phyloP scores from a whole-genome alignment of 2,797 vertebrate species.

The Geotria australis region DNA sequence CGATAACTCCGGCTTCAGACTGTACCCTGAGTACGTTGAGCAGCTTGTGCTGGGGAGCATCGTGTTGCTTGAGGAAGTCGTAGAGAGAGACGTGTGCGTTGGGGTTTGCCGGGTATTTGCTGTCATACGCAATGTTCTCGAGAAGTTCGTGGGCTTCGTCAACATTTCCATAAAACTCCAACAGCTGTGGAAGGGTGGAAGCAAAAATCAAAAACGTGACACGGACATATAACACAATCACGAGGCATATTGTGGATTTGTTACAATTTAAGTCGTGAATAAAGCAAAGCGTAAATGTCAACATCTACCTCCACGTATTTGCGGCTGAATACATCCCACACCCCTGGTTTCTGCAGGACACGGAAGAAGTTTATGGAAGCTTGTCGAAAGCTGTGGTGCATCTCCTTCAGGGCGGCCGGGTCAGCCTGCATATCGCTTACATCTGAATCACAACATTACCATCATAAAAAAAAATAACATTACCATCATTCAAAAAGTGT shows the following conservation, averaged over 20 bases:
- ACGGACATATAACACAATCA: neutral
- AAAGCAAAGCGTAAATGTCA: neutral
- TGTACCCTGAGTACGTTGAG: conserved; percentile 32
- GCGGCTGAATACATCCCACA: neutral
- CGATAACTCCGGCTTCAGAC: neutral
- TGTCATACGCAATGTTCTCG: conserved; percentile 38
- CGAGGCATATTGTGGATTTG: neutral
- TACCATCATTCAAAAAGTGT: neutral
- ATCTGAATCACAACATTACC: neutral
- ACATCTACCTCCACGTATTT: neutral
- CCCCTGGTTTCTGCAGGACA: neutral
- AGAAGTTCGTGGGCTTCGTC: conserved; percentile 23
- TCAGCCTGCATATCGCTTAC: neutral
- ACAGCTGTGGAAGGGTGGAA: conserved; percentile 17
- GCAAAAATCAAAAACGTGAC: neutral
- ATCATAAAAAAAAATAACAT: neutral
- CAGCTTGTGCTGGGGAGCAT: conserved; percentile 12
- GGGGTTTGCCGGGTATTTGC: conserved; percentile 43
- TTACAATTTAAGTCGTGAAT: neutral
- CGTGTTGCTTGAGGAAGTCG: conserved; percentile 26
- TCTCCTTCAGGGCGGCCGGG: neutral
- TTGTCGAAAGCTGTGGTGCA: neutral
- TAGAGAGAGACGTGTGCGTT: conserved; percentile 61
- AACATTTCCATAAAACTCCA: conserved; percentile 38
- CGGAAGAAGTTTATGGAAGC: neutral